Conservation (phyloP, 2,797 vertebrate species). For the Tangara arthus region DNA sequence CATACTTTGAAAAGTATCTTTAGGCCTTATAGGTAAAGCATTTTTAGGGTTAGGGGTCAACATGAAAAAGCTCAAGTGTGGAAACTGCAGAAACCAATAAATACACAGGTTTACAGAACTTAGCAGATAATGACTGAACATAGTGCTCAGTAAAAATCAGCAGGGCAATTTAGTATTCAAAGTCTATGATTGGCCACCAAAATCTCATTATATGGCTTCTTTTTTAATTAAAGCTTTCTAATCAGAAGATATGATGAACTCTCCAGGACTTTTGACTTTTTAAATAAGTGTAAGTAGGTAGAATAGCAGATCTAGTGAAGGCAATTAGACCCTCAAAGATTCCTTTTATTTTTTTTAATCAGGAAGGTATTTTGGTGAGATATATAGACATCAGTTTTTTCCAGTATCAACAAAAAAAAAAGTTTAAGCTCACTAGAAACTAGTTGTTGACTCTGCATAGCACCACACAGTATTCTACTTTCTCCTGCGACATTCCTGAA, state of each 20-base stretch:
- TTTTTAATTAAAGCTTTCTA: background rate
- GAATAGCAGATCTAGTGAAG: background rate
- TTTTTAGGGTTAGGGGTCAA: background rate
- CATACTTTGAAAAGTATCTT: background rate
- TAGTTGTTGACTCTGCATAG: background rate
- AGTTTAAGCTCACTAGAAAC: background rate
- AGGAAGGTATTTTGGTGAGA: background rate
- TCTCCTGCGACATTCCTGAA: background rate
- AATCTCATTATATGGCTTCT: background rate
- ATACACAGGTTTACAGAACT: background rate
- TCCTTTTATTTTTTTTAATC: background rate
- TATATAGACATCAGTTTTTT: background rate
- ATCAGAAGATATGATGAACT: background rate
- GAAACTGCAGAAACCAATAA: background rate
- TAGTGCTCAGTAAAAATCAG: background rate
- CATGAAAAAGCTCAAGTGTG: background rate
- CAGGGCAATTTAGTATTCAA: background rate
- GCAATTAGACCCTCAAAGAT: background rate
- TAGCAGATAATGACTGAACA: background rate
- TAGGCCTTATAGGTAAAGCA: background rate
- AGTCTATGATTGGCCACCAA: background rate
- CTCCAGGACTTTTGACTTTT: background rate
- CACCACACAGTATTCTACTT: background rate
- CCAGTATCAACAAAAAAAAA: background rate
- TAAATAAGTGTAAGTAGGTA: background rate